Evolutionary conservation across 2,888 invertebrate genomes (phyloP).

Genomic region (Caenorhabditis doughertyi): DNA sequence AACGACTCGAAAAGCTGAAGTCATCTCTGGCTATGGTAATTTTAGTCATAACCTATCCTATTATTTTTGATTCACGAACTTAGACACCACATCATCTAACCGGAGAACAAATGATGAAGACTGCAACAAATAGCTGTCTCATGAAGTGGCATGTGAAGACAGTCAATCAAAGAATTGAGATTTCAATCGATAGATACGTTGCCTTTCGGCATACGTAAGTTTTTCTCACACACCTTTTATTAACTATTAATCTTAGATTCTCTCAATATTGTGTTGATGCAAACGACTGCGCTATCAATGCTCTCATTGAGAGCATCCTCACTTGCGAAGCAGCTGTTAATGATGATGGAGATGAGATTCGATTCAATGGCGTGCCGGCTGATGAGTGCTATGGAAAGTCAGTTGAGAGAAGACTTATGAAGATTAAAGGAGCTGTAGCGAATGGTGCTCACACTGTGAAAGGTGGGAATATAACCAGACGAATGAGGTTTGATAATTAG

Average conservation of each 20-base stretch:
- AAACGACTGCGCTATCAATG: slow-evolving; percentile 52
- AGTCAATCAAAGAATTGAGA: slow-evolving; percentile 48
- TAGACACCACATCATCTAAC: slow-evolving; percentile 58
- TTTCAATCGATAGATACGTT: slow-evolving; percentile 54
- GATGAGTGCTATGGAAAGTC: slow-evolving; percentile 52
- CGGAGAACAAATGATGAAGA: slow-evolving; percentile 62
- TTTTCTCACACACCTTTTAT: background rate
- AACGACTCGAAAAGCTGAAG: slow-evolving; percentile 38
- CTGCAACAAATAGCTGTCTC: slow-evolving; percentile 38
- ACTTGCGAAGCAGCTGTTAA: slow-evolving; percentile 35
- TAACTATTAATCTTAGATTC: slow-evolving; percentile 31
- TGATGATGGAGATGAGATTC: slow-evolving; percentile 54
- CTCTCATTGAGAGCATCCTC: slow-evolving; percentile 58
- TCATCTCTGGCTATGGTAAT: slow-evolving; percentile 31
- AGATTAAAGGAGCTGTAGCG: slow-evolving; percentile 3
- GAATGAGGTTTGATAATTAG: background rate
- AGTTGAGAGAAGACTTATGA: slow-evolving; percentile 38
- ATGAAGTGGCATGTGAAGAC: slow-evolving; percentile 49
- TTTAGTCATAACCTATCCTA: too few relatives aligned
- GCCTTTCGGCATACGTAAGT: slow-evolving; percentile 59
- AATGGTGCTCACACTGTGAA: slow-evolving; percentile 27
- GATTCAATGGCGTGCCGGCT: slow-evolving; percentile 45
- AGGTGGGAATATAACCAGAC: slow-evolving; percentile 4
- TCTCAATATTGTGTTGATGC: slow-evolving; percentile 57
- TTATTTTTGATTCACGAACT: background rate